Evolutionary conservation across 1,140 invertebrate species (phyloP).

Genomic region (Potamilus streckersoni): DNA sequence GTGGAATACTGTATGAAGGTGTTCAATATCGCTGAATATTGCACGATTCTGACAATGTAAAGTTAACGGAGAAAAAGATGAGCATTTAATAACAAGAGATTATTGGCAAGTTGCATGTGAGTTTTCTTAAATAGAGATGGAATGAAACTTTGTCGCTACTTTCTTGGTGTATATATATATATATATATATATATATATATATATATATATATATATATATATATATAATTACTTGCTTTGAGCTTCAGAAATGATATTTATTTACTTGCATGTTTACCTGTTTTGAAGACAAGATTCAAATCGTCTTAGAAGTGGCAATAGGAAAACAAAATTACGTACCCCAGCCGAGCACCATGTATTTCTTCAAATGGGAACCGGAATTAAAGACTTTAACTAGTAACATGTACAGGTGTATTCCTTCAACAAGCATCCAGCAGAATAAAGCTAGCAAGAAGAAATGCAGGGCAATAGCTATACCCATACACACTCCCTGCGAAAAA

Average conservation of each 20-base stretch:
- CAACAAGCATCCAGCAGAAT: slow-evolving; percentile 71
- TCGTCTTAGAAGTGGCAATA: too few relatives aligned
- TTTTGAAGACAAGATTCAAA: too few relatives aligned
- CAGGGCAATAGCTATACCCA: slow-evolving; percentile 62
- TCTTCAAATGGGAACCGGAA: slow-evolving; percentile 78
- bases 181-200: neutral
- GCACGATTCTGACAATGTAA: too few relatives aligned
- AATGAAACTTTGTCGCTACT: neutral
- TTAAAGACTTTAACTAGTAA: slow-evolving; percentile 95
- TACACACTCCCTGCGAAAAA: slow-evolving; percentile 52
- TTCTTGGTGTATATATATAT: neutral
- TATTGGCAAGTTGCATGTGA: neutral
- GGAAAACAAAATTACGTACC: slow-evolving; percentile 61
- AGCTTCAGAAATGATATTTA: too few relatives aligned
- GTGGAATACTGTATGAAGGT: too few relatives aligned
- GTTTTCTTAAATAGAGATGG: neutral
- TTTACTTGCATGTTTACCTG: too few relatives aligned
- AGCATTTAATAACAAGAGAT: too few relatives aligned
- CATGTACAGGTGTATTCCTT: slow-evolving; percentile 83
- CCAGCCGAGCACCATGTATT: slow-evolving; percentile 70
- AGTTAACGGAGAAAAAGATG: too few relatives aligned
- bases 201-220: neutral
- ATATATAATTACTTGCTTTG: too few relatives aligned
- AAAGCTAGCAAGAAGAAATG: slow-evolving; percentile 68
- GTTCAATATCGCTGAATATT: too few relatives aligned